Evolutionary conservation across 1,140 invertebrate species (phyloP), one percentile per base, ranked within the genome.

Genomic region (Drosophila sulfurigaster): DNA sequence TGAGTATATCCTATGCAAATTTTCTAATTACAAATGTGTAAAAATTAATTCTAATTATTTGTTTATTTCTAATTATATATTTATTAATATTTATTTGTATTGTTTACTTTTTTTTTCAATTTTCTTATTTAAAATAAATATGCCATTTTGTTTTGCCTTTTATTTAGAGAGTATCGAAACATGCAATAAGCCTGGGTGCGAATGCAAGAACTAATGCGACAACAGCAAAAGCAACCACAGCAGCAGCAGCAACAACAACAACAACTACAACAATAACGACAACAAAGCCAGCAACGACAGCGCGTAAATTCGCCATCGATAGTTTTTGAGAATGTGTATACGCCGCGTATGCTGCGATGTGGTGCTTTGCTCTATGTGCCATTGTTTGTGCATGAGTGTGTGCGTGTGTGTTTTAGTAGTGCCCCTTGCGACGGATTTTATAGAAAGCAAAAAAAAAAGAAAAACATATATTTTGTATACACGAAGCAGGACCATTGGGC

Each of bases 321-420:
- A 87, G 83, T 81, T 87, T 75, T 80, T 87, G 73, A 64, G 73
- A 87, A 88, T 87, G 76, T 75, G 85, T 88, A 87, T 87, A 83
- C 83, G 83, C 64, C 78, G 51, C 41, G 66, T 66, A 2, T 43
- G 35, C 46, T 32, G 35, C 20, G 20, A 13, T 56, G 30, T 13
- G 16, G 11, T 25, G 5, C 7, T 63, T 51, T 45, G 48, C 11
- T 7, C 35, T 32, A 7, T 45, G 63, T 65, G 59, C 56, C 49
- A 45, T 45, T 49, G 49, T 73, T 58, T 41, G 76, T 38, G 20
- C 20, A 25, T 25, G 3, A 25, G 3, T 32, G 68, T 45, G 63
- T 62, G 54, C 76, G 46, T 63, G 49, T 59, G 56, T 79, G 75
- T 48, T 51, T 66, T 49, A 76, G 82, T 54, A 63, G 59, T 66